Percentiles rank a stretch among this genome's conserved stretches.
phyloP scores from a whole-genome alignment of 2,888 invertebrate species.

The Andrena haemorrhoa region DNA sequence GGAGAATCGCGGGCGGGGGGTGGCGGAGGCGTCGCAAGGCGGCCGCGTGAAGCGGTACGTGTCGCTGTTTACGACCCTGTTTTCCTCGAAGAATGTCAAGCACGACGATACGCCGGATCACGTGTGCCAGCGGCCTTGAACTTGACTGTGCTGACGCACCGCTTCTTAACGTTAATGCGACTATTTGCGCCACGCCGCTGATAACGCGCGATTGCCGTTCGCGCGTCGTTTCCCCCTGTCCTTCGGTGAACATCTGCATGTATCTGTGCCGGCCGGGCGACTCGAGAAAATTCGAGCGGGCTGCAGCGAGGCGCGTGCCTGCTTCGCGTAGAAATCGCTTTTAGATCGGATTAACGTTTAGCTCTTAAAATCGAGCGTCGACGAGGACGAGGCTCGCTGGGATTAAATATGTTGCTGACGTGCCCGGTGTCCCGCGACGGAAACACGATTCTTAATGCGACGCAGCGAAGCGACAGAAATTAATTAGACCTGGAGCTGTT shows the following conservation, averaged over 20 bases:
- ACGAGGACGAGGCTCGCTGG: no score
- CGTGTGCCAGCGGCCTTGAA: slow-evolving; percentile 75
- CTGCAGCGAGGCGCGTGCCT: no score
- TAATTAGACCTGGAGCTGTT: slow-evolving; percentile 36
- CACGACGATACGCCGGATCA: slow-evolving; percentile 64
- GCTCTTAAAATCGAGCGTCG: no score
- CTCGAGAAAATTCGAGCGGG: background rate
- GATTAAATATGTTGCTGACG: no score
- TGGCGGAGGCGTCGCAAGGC: no score
- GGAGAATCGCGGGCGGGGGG: no score
- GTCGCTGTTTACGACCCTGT: slow-evolving; percentile 5
- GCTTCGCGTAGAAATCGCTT: no score
- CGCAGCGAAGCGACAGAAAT: slow-evolving; percentile 21
- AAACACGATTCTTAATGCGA: slow-evolving; percentile 3
- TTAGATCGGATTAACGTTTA: no score
- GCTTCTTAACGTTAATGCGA: slow-evolving; percentile 50
- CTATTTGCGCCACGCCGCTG: slow-evolving; percentile 71
- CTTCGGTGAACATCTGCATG: slow-evolving; percentile 25
- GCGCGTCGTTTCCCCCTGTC: slow-evolving; percentile 42
- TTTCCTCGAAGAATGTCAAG: slow-evolving; percentile 27
- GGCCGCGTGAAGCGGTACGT: background rate
- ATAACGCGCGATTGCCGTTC: slow-evolving; percentile 70
- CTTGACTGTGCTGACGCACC: slow-evolving; percentile 67
- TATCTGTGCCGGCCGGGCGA: background rate
- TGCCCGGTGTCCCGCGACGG: background rate